Percentiles rank a stretch among this genome's conserved stretches.
These are phyloP conservation scores for Drosophila fungiperda DNA, from an alignment of 2,888 invertebrate species.

Conservation along the genomic window DNA sequence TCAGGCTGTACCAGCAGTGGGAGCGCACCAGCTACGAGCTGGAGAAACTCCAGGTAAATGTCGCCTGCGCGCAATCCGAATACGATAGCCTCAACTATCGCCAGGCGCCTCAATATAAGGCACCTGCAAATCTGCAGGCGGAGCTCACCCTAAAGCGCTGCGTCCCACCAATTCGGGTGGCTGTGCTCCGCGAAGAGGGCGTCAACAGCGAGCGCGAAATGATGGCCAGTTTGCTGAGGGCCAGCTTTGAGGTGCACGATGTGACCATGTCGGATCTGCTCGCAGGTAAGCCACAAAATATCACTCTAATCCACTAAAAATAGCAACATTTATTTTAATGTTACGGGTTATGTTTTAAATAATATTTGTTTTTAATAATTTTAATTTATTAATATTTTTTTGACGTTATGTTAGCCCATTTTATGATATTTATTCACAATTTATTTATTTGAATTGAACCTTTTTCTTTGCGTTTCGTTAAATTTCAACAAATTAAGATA, in stretches of 20 bases:
- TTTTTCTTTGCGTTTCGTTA: too few species aligned
- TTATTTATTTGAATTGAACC: too few species aligned
- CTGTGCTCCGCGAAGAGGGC: slow-evolving; percentile 97
- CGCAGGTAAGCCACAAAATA: slow-evolving; percentile 66
- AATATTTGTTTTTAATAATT: too few species aligned
- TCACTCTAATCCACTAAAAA: neutral
- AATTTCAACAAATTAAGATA: too few species aligned
- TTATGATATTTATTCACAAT: too few species aligned
- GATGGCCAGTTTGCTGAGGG: slow-evolving; percentile 94
- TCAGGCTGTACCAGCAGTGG: slow-evolving; percentile 93
- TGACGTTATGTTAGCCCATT: too few species aligned
- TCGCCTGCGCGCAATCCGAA: slow-evolving; percentile 92
- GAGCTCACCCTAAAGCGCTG: slow-evolving; percentile 84
- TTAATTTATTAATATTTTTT: neutral
- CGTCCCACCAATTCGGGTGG: slow-evolving; percentile 88
- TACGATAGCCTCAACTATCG: slow-evolving; percentile 89
- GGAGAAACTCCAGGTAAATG: slow-evolving; percentile 93
- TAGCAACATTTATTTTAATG: too few species aligned
- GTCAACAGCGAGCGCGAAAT: slow-evolving; percentile 98
- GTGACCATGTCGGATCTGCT: slow-evolving; percentile 97
- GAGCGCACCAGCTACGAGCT: slow-evolving; percentile 97
- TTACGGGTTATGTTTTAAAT: too few species aligned
- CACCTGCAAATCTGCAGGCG: slow-evolving; percentile 87
- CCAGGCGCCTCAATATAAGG: slow-evolving; percentile 89
- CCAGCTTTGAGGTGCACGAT: slow-evolving; percentile 96